A percentile compares a stretch with the other conserved stretches of the same genome.
Evolutionary conservation across 2,797 vertebrate species (phyloP).

Genomic region (Poeciliopsis turneri): DNA sequence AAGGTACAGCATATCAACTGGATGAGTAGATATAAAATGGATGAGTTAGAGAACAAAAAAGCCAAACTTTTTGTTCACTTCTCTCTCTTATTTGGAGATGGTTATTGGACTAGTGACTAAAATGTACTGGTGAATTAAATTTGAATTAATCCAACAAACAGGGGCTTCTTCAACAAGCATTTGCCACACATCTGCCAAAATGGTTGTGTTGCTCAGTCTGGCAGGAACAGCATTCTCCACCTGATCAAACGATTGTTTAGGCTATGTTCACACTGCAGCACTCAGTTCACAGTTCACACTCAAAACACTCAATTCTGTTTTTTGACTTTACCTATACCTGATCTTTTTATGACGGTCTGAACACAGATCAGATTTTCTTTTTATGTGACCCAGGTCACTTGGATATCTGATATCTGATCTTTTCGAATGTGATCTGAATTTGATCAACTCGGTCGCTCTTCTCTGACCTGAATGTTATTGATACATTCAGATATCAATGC

Average conservation of each 20-base stretch:
- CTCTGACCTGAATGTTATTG: too few species aligned
- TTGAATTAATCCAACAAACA: not conserved
- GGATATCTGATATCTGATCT: too few species aligned
- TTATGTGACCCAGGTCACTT: too few species aligned
- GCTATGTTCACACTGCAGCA: too few species aligned
- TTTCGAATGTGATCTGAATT: too few species aligned
- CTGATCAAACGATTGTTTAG: not conserved
- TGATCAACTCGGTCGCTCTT: too few species aligned
- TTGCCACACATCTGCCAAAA: not conserved
- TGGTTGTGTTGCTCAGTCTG: not conserved
- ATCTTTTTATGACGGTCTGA: too few species aligned
- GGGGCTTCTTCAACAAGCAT: not conserved
- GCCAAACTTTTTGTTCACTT: not conserved
- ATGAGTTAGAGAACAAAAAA: not conserved
- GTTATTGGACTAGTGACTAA: not conserved
- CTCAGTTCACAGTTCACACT: too few species aligned
- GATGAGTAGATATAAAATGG: not conserved
- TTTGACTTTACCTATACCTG: too few species aligned
- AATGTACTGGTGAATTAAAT: not conserved
- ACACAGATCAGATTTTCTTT: too few species aligned
- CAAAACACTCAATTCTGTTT: too few species aligned
- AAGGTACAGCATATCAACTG: not conserved
- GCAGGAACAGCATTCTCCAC: not conserved
- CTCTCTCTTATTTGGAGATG: not conserved
- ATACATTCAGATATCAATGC: too few species aligned